phyloP scores from a whole-genome alignment of 1,140 invertebrate genomes.

The Polypedilum vanderplanki region DNA sequence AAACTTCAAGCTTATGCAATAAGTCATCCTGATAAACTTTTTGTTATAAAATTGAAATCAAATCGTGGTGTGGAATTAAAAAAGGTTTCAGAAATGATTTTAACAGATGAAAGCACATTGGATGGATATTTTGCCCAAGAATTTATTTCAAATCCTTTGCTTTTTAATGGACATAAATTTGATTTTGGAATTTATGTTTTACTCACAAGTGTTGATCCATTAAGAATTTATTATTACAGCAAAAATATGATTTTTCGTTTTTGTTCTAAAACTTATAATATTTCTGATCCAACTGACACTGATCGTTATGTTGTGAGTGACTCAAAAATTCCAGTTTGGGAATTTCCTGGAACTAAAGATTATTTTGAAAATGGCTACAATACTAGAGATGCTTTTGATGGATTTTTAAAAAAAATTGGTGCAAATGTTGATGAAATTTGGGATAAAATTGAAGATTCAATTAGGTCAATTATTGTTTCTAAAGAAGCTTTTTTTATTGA shows the following conservation, averaged over 20 bases:
- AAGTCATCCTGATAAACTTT: neutral
- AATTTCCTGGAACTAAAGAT: neutral
- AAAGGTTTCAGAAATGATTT: neutral
- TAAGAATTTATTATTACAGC: neutral
- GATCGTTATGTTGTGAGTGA: neutral
- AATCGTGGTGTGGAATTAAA: neutral
- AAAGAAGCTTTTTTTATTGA: neutral
- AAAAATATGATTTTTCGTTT: neutral
- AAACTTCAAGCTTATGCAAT: neutral
- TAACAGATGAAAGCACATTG: neutral
- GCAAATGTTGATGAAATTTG: neutral
- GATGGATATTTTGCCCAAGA: constrained; percentile 7
- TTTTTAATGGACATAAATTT: neutral
- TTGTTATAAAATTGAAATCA: neutral
- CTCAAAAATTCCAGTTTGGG: neutral
- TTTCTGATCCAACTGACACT: neutral
- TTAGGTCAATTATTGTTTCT: neutral
- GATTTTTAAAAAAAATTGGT: neutral
- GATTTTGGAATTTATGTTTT: constrained; percentile 1
- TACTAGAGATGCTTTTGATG: neutral
- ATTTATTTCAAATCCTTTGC: neutral
- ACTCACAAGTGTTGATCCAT: neutral
- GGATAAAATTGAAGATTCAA: neutral
- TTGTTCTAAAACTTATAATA: neutral
- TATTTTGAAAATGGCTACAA: neutral